Conservation (phyloP, 2,797 vertebrate genomes). For the Melanogrammus aeglefinus region DNA sequence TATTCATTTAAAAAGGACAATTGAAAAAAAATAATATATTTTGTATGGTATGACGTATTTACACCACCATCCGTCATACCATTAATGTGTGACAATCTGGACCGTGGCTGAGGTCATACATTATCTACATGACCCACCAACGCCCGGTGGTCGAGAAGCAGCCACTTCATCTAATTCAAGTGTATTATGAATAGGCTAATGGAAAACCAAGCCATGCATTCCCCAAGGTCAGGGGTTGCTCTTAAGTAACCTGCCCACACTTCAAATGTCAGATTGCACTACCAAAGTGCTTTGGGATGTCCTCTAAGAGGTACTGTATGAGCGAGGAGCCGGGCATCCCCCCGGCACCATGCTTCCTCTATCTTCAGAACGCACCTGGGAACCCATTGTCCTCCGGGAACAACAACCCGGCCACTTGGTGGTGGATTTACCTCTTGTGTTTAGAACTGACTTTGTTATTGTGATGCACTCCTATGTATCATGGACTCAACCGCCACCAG, state of each 20-base stretch:
- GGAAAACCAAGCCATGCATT: conserved; percentile 3
- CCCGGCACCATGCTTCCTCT: too few species aligned
- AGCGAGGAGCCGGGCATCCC: background rate
- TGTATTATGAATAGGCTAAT: background rate
- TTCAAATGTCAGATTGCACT: background rate
- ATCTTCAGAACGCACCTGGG: background rate
- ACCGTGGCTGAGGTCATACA: background rate
- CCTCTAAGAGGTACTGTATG: background rate
- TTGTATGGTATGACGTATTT: background rate
- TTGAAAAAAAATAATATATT: background rate
- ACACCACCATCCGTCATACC: background rate
- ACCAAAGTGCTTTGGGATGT: background rate
- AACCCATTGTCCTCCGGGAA: background rate
- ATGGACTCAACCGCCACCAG: background rate
- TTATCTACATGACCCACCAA: background rate
- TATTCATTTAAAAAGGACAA: background rate
- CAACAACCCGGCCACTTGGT: background rate
- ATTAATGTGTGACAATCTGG: background rate
- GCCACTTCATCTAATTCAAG: background rate
- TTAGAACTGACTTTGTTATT: background rate
- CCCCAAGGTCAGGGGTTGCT: background rate
- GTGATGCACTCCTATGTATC: background rate
- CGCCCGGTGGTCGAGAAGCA: background rate
- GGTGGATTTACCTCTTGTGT: background rate
- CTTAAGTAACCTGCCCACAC: background rate